Percentiles rank a stretch among this genome's conserved stretches.
Conservation (phyloP, 2,797 vertebrate genomes). For the Spondyliosoma cantharus region DNA sequence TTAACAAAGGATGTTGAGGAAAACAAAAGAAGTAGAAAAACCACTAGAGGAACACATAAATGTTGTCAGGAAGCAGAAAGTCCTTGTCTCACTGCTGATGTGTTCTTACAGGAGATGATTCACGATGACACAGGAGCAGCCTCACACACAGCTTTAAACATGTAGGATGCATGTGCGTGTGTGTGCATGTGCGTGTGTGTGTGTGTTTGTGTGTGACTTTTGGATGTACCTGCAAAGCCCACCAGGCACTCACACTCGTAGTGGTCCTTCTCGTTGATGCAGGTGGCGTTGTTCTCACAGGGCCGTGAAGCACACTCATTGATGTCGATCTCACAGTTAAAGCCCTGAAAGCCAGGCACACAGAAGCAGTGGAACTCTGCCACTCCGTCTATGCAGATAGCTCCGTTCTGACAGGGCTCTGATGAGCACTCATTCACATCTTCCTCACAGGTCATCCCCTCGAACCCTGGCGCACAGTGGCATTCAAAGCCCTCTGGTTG, state of each 20-base stretch:
- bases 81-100: background rate
- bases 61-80: slow-evolving; percentile 4
- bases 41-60: background rate
- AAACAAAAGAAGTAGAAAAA: slow-evolving; percentile 2
- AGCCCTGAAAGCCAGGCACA: slow-evolving; percentile 95
- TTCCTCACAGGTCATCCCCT: slow-evolving; percentile 84
- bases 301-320: slow-evolving; percentile 94
- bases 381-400: slow-evolving; percentile 89
- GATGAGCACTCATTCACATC: slow-evolving; percentile 87
- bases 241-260: slow-evolving; percentile 88
- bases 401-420: slow-evolving; percentile 91
- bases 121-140: slow-evolving; percentile 5
- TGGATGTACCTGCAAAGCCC: slow-evolving; percentile 89
- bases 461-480: slow-evolving; percentile 82
- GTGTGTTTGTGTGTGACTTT: background rate
- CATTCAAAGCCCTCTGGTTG: slow-evolving; percentile 79
- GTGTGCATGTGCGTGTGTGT: background rate
- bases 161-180: background rate
- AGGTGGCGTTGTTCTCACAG: slow-evolving; percentile 91
- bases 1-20: background rate
- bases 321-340: slow-evolving; percentile 95
- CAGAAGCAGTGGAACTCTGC: slow-evolving; percentile 90
- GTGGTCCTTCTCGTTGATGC: slow-evolving; percentile 90
- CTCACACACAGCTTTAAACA: background rate
- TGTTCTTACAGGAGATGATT: slow-evolving; percentile 12